A percentile compares a stretch with the other conserved stretches of the same genome.
These are phyloP conservation scores for Crepidodera aurea DNA, from an alignment of 2,888 invertebrate genomes.

Conservation along the genomic window DNA sequence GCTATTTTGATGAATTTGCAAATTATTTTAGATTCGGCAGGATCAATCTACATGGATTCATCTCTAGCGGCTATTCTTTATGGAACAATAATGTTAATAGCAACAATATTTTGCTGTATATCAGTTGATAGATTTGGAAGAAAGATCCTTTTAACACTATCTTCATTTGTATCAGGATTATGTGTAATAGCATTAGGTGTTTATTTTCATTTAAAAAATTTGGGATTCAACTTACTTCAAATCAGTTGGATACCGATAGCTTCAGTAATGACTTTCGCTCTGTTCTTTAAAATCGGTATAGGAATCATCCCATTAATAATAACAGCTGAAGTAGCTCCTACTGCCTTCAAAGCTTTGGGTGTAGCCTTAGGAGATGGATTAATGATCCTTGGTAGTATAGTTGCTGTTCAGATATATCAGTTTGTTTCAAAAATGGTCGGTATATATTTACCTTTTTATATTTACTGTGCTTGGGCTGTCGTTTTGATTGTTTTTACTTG, in stretches of 20 bases:
- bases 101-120: conserved; percentile 50
- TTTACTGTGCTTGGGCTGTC: conserved; percentile 52
- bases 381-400: conserved; percentile 52
- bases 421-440: conserved; percentile 48
- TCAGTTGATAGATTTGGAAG: conserved; percentile 56
- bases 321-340: conserved; percentile 56
- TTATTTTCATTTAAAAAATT: conserved; percentile 53
- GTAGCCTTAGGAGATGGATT: conserved; percentile 51
- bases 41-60: conserved; percentile 48
- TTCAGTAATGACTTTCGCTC: conserved; percentile 54
- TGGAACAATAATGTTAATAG: conserved; percentile 53
- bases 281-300: conserved; percentile 54
- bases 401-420: conserved; percentile 54
- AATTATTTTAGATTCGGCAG: conserved; percentile 54
- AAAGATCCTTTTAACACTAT: conserved; percentile 51
- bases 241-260: conserved; percentile 55
- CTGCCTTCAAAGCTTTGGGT: conserved; percentile 55
- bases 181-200: conserved; percentile 52
- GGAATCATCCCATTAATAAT: conserved; percentile 57
- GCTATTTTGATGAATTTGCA: conserved; percentile 59
- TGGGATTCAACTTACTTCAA: conserved; percentile 45
- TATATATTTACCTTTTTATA: conserved; percentile 54
- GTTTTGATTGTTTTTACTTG: conserved; percentile 51
- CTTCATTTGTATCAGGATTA: conserved; percentile 53
- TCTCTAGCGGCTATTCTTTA: conserved; percentile 55